These are phyloP conservation scores for Melanitta fusca DNA, from an alignment of 2,797 vertebrate species.

Conservation along the genomic window DNA sequence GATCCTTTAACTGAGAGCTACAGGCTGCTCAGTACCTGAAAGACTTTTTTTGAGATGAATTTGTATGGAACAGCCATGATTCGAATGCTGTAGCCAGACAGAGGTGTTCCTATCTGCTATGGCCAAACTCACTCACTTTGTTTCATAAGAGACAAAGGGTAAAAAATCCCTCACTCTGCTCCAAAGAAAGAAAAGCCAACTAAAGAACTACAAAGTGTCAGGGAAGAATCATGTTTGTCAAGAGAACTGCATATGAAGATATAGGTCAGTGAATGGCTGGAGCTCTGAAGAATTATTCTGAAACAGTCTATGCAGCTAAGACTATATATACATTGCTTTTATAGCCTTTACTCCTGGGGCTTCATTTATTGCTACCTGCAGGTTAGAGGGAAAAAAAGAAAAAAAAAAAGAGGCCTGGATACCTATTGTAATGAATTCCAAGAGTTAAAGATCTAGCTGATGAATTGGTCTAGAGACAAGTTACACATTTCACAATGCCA, in stretches of 20 bases:
- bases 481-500: not conserved
- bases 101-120: not conserved
- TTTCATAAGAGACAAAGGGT: not conserved
- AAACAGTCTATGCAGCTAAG: not conserved
- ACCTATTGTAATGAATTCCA: not conserved
- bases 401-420: not conserved
- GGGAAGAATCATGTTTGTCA: not conserved
- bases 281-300: not conserved
- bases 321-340: not conserved
- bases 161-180: not conserved
- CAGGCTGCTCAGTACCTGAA: not conserved
- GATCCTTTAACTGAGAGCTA: not conserved
- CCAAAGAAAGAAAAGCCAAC: not conserved
- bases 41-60: not conserved
- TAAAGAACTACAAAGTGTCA: not conserved
- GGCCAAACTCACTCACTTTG: not conserved
- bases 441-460: not conserved
- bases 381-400: rapidly evolving
- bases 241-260: not conserved
- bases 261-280: not conserved
- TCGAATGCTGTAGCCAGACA: not conserved
- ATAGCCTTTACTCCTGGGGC: not conserved
- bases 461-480: not conserved
- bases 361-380: not conserved
- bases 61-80: not conserved